Conservation (phyloP, 2,888 invertebrate species). For the Ditula angustiorana region DNA sequence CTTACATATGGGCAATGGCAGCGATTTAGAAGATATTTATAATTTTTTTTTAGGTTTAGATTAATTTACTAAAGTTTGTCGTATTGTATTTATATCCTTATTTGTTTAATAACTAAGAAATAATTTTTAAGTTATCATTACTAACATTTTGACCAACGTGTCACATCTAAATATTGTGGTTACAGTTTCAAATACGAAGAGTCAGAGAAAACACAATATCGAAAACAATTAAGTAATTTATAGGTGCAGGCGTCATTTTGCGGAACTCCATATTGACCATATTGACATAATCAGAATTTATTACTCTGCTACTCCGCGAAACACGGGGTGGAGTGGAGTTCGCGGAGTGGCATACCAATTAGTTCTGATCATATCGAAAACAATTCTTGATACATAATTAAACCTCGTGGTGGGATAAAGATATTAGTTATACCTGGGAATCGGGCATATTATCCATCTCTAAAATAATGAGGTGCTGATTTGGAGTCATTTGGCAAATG, state of each 20-base stretch:
- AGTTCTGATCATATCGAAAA: constrained; percentile 15
- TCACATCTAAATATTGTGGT: neutral
- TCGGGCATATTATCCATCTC: constrained; percentile 2
- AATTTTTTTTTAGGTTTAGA: too few relatives aligned
- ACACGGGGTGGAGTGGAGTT: neutral
- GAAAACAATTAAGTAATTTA: neutral
- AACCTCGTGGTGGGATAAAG: neutral
- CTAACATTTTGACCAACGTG: too few relatives aligned
- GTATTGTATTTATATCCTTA: too few relatives aligned
- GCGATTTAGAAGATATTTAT: too few relatives aligned
- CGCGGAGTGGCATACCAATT: neutral
- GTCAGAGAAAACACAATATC: neutral
- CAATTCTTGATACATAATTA: constrained; percentile 10
- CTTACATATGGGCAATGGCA: too few relatives aligned
- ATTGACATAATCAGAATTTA: too few relatives aligned
- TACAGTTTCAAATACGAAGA: too few relatives aligned
- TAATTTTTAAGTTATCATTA: too few relatives aligned
- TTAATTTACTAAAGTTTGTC: too few relatives aligned
- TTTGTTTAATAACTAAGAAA: too few relatives aligned
- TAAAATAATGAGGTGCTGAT: neutral
- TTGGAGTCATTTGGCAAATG: neutral
- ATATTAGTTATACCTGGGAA: constrained; percentile 10
- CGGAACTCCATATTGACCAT: too few relatives aligned
- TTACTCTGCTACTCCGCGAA: too few relatives aligned
- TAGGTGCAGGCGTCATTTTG: neutral